These are phyloP conservation scores for Leptobrachium ailaonicum DNA, from an alignment of 2,113 vertebrate species.

Conservation along the genomic window DNA sequence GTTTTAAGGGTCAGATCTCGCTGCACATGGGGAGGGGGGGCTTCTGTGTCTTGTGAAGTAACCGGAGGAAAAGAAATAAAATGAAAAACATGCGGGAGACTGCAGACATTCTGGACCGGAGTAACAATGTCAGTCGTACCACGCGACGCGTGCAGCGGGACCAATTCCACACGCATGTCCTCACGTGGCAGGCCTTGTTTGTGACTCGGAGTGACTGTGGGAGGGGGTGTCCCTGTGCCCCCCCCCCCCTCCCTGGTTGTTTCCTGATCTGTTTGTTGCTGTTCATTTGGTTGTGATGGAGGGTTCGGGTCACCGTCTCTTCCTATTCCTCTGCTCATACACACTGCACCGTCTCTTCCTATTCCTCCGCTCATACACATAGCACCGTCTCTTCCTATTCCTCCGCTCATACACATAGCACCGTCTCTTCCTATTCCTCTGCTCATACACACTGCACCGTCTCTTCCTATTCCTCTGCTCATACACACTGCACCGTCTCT, in stretches of 20 bases:
- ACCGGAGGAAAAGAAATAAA: background rate
- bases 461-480: too few relatives aligned
- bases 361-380: too few relatives aligned
- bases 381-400: too few relatives aligned
- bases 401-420: too few relatives aligned
- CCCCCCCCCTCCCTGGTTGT: constrained; percentile 78
- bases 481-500: too few relatives aligned
- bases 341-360: too few relatives aligned
- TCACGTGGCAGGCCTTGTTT: constrained; percentile 69
- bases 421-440: too few relatives aligned
- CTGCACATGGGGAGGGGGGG: background rate
- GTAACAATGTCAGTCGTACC: background rate
- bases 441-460: too few relatives aligned
- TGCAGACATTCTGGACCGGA: background rate
- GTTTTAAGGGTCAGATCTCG: background rate
- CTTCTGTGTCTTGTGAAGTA: constrained; percentile 6
- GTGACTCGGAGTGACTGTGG: constrained; percentile 70
- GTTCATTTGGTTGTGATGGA: constrained; percentile 60
- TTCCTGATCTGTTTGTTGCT: constrained; percentile 73
- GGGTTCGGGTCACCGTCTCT: too few relatives aligned
- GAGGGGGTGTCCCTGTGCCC: constrained; percentile 63
- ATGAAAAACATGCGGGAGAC: background rate
- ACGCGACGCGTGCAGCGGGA: background rate
- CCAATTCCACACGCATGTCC: constrained; percentile 76
- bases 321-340: too few relatives aligned